Evolutionary conservation across 2,113 vertebrate species (phyloP), one percentile per base, ranked within the genome.

Genomic region (Sminthopsis crassicaudata): DNA sequence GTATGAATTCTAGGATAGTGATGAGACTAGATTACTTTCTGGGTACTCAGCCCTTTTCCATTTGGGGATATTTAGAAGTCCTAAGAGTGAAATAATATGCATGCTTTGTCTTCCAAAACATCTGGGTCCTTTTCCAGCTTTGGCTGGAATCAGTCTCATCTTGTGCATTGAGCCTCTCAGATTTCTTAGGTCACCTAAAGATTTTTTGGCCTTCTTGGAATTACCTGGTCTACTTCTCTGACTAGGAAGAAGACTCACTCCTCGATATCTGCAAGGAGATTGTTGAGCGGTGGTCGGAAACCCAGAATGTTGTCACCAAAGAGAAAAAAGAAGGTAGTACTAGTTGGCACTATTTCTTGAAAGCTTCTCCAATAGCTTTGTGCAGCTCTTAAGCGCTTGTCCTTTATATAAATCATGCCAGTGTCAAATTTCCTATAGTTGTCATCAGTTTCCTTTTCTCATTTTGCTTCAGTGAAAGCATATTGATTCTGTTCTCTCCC

Each of bases 261-360:
- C 98, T 98, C 7, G 98, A 99, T 48, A 98, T 99, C 89, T 99
- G 99, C 98, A 99, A 98, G 96, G 99, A 99, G 97, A 99, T 99
- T 52, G 98, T 99, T 88, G 97, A 98, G 90, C 99, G 99, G 94
- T 99, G 99, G 99, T 98, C 98, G 1, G 99, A 99, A 55, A 96
- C 98, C 9, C 98, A 98, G 92, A 98, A 67, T 93, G 95, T 98
- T 52, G 97, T 97, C 36, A 96, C 98, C 89, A 97, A 98, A 97
- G 98, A 98, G 93, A 97, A 98, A 96, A 98, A 97, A 91, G 98
- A 98, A 99, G 99, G 99, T 99, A 98, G 94, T 22, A 92, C 95
- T 0, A 50, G 16, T 93, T 93, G 46, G 16, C 26, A 11, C 51
- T 93, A 27, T 46, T 5, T 42, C 52, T 10, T 25, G 12, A 54